Evolutionary conservation across 2,113 vertebrate genomes (phyloP), one percentile per base, ranked within the genome.

Genomic region (Rhynchomys soricoides): DNA sequence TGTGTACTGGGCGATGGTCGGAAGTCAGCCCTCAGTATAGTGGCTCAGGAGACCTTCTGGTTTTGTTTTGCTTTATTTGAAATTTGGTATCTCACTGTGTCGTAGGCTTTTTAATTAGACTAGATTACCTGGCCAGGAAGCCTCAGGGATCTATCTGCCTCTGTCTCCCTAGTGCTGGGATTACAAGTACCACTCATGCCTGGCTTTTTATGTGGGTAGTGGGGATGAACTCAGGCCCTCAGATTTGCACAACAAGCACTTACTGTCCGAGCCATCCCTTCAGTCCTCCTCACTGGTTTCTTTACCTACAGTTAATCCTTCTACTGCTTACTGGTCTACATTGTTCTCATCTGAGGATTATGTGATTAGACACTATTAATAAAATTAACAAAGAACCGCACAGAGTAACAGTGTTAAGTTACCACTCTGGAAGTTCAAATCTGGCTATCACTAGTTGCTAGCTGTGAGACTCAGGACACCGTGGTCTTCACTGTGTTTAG

Each of bases 231-330:
- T 50, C 83, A 86, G 83, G 62, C 13, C 62, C 15, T 66, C 43
- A 48, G 5, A 43, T 43, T 86, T 64, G 59, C 40, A 45, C 3
- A 45, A 40, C 59, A 50, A 86, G 43, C 48, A 24, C 29, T 70
- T n/a, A 37, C 85, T 68, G 45, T n/a, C 45, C 2, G 45, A 52
- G 21, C 43, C 22, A 26, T 50, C 43, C 26, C 45, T 70, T 48
- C 13, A 26, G 22, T 37, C 31, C 34, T 87, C 45, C 31, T 70
- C 45, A 86, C 11, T 86, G 45, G 7, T 83, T 81, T 90, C 11
- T 55, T 59, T 90, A 40, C 70, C n/a, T 83, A 64, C 17, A 90
- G 82, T 86, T 90, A 77, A 74, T n/a, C 52, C 62, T 87, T 77
- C 57, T 13, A 73, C 26, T 82, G 1, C 85, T 90, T 64, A 17